Conservation (phyloP, 2,888 invertebrate genomes). For the Himalopsyche kuldschensis region DNA sequence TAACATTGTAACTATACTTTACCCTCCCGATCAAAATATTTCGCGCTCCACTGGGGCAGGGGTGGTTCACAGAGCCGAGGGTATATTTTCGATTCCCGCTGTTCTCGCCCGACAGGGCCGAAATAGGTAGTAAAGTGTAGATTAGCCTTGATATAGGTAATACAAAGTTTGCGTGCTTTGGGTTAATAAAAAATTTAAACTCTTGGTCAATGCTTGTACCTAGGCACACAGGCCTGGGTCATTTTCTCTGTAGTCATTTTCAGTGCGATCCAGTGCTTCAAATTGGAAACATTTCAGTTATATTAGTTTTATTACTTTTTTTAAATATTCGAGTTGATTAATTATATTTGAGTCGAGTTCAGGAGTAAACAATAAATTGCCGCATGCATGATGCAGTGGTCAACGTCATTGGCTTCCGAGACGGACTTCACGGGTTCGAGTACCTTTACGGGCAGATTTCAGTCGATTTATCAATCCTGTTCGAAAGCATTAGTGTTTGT, state of each 20-base stretch:
- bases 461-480: no score
- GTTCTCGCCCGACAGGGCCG: background rate
- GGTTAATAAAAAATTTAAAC: background rate
- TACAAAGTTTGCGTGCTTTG: background rate
- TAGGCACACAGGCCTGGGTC: background rate
- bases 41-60: background rate
- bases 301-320: no score
- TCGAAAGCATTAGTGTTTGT: no score
- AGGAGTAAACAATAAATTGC: no score
- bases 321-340: no score
- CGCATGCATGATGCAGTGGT: no score
- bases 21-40: no score
- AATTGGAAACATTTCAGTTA: background rate
- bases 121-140: background rate
- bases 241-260: background rate
- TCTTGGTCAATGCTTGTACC: background rate
- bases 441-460: no score
- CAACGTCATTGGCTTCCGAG: no score
- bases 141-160: background rate
- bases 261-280: background rate
- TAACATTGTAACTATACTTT: no score
- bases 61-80: background rate
- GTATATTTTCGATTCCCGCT: background rate
- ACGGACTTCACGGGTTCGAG: no score
- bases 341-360: no score